Evolutionary conservation across 2,888 invertebrate genomes (phyloP).

Genomic region (Apodemia mormo): DNA sequence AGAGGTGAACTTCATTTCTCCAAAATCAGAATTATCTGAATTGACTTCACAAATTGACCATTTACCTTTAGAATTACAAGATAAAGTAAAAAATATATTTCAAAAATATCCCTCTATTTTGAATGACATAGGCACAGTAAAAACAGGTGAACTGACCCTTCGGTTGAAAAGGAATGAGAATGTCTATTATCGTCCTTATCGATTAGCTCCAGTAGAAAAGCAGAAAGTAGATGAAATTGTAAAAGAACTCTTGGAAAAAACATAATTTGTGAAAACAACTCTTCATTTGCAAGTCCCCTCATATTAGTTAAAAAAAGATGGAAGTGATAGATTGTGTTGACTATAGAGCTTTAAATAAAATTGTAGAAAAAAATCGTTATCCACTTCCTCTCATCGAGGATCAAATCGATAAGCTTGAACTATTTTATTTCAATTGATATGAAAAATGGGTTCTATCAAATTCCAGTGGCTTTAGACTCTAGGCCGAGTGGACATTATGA

Average conservation of each 20-base stretch:
- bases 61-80: constrained; percentile 25
- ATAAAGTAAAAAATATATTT: constrained; percentile 28
- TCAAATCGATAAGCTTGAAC: neutral
- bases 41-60: neutral
- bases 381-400: constrained; percentile 1
- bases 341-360: constrained; percentile 27
- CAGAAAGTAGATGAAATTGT: constrained; percentile 35
- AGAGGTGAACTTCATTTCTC: neutral
- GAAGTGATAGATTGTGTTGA: constrained; percentile 35
- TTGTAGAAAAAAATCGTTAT: neutral
- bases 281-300: constrained; percentile 37
- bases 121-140: constrained; percentile 26
- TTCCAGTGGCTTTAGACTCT: neutral
- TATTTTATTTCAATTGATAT: neutral
- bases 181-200: constrained; percentile 36
- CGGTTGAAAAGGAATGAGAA: constrained; percentile 23
- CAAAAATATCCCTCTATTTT: constrained; percentile 28
- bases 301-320: constrained; percentile 37
- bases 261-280: constrained; percentile 36
- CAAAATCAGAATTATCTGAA: neutral
- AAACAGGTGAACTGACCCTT: constrained; percentile 32
- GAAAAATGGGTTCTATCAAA: constrained; percentile 1
- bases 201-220: constrained; percentile 35
- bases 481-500: constrained; percentile 3
- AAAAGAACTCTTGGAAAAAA: constrained; percentile 30